Base-by-base conservation (phyloP, 2,888 invertebrate genomes). In the Acleris sparsana region DNA sequence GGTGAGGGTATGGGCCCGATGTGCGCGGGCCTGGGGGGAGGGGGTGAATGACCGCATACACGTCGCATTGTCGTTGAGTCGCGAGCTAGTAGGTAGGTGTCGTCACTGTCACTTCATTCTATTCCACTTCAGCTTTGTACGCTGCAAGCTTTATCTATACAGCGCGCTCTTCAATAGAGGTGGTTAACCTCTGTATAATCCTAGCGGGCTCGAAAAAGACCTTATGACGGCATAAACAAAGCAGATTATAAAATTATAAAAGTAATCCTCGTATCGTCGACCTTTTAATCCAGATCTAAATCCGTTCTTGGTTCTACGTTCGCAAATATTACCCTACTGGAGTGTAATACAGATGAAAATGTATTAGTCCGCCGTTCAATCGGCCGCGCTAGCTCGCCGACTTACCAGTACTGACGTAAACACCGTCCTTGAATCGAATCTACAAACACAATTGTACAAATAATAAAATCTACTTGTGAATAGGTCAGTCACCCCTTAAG, bases 381-480 rank as follows among this genome's bases (percentile, higher is more conserved):
- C 71, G 68, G 66, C 67, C 25, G 59, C 25, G 68, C 70, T 66
- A 44, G 69, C 73, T 75, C 78, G 78, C 77, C 80, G 80, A 83
- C 82, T 80, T 81, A 76, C 76, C 69, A n/a, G n/a, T n/a, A 73
- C 75, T 89, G 90, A 90, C 89, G 90, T 85, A 88, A 90, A 84
- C 78, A 59, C 72, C 79, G 90, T 88, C 90, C 91, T 91, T 91
- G 90, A 76, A 82, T 80, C 82, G 81, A 85, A 84, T 83, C 84
- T 83, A 87, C 84, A 85, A 85, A 85, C 86, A 87, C 85, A 88
- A 86, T 88, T 87, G 88, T 86, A 84, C 85, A 89, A 89, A 89
- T 86, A 88, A 57, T 65, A 62, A 66, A 66, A 65, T 62, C 18
- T 46, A 82, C 84, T 77, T 76, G 73, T 72, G 76, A 80, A 77